Evolutionary conservation across 2,797 vertebrate species (phyloP), one percentile per base, ranked within the genome.

Genomic region (Chelonia mydas): DNA sequence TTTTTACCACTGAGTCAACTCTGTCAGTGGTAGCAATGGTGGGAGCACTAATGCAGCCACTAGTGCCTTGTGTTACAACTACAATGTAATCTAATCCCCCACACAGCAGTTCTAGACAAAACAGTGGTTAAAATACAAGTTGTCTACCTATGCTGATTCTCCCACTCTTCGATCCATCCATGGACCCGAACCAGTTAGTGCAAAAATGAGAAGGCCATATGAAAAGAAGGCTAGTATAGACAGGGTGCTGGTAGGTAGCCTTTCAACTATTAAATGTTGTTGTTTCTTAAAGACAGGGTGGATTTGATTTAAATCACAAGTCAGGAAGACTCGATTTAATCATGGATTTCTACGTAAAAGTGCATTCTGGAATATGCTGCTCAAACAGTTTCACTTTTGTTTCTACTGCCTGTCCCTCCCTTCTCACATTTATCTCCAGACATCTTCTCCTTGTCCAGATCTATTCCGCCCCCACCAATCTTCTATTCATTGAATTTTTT

Each of bases 61-160:
- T 61, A 31, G 28, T 85, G 86, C 55, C 27, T 5, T 89, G 15
- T 0, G 7, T 45, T 21, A 13, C 0, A 0, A 9, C 3, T 0
- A 0, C 27, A 21, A 55, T 1, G 0, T 45, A 59, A 11, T n/a
- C 89, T n/a, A 15, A 27, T 33, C 68, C 7, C 16, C 10, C 50
- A 68, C 17, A 3, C 1, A 0, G 53, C 51, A 45, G 37, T 76
- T 33, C 11, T 10, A 7, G 83, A 47, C 68, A 53, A 45, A 27
- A n/a, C 25, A 2, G 1, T 7, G 21, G 0, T 11, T 84, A 1
- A 72, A 61, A 5, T 11, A 7, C 2, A 2, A 0, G 12, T 83
- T 2, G 10, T 51, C n/a, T 81, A 51, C 76, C 28, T 17, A 28
- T 1, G 15, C 41, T 55, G 37, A 8, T 16, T 72, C 13, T 19